Evolutionary conservation across 1,140 invertebrate genomes (phyloP), one percentile per base, ranked within the genome.

Genomic region (Drosophila willistoni): DNA sequence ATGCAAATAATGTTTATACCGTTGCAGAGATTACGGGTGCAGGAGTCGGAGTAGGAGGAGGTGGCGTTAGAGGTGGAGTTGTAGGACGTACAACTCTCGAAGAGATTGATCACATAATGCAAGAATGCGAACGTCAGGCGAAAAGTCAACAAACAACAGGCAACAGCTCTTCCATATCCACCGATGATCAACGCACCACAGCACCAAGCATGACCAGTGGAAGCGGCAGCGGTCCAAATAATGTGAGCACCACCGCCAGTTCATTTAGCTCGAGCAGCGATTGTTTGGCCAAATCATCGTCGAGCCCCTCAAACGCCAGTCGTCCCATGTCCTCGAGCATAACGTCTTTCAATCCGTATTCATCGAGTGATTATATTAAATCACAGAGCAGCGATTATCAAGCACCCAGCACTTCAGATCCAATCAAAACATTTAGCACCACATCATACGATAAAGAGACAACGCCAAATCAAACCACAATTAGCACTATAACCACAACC

Each of bases 391-490:
- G 91, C 73, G 91, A 92, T 12, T 90, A 74, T 68, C 91, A 87
- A 62, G 81, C 90, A 91, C 90, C 79, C 59, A 91, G 90, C 87
- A 92, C 91, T n/a, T 51, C 44, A 22, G 91, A 92, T 81, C 87
- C 86, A 42, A 92, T 92, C 70, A 92, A 92, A 81, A 91, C 91
- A 25, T 92, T 90, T 60, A 92, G 91, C 87, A 91, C 91, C 69
- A 92, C 91, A 64, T 92, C 91, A 9, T 92, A 92, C 54, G 91
- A 92, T 64, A 87, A 77, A 54, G 72, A 77, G 64, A 90, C 91
- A 64, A 91, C 84, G 56, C 72, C 82, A 19, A 81, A 82, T 63
- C 72, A 75, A 57, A 91, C 83, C 74, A 80, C 77, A 62, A 82
- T 73, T 29, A 72, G 36, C 72, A 77, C 44, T 14, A 61, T 47